A percentile compares a stretch with the other conserved stretches of the same genome.
These are phyloP conservation scores for Rhabdomys pumilio DNA, from an alignment of 2,797 vertebrate species.

Conservation along the genomic window DNA sequence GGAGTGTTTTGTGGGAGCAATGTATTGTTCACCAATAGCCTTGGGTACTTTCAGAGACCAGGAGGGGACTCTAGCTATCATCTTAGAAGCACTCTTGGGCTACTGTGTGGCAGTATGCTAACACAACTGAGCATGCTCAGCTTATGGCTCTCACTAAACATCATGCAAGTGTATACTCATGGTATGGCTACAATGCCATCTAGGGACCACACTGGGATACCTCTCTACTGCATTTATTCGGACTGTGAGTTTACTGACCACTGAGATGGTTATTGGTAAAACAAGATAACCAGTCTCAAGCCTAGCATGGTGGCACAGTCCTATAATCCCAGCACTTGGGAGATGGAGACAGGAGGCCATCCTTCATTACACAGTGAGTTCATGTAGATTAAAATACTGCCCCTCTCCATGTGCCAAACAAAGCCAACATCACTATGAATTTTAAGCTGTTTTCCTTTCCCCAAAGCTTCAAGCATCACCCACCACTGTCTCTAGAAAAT, in stretches of 20 bases:
- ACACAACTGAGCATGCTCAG: background rate
- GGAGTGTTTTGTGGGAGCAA: background rate
- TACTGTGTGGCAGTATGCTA: fast-evolving
- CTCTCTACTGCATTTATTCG: too few relatives aligned
- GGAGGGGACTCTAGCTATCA: fast-evolving
- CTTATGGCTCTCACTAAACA: background rate
- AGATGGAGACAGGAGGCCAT: background rate
- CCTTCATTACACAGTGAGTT: background rate
- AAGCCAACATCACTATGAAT: background rate
- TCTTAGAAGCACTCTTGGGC: fast-evolving
- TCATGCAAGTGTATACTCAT: fast-evolving
- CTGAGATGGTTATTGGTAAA: background rate
- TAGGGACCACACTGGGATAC: background rate
- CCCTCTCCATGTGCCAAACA: background rate
- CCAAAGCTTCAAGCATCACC: background rate
- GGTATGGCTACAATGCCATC: background rate
- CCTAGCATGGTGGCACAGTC: background rate
- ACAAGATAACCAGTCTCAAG: background rate
- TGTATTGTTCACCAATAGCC: background rate
- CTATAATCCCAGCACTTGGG: too few relatives aligned
- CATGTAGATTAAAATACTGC: background rate
- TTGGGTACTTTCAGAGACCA: background rate
- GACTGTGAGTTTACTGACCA: background rate
- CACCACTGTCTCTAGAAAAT: background rate
- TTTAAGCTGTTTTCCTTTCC: background rate